phyloP scores from a whole-genome alignment of 1,140 invertebrate genomes.

The Lordiphosa stackelbergi region DNA sequence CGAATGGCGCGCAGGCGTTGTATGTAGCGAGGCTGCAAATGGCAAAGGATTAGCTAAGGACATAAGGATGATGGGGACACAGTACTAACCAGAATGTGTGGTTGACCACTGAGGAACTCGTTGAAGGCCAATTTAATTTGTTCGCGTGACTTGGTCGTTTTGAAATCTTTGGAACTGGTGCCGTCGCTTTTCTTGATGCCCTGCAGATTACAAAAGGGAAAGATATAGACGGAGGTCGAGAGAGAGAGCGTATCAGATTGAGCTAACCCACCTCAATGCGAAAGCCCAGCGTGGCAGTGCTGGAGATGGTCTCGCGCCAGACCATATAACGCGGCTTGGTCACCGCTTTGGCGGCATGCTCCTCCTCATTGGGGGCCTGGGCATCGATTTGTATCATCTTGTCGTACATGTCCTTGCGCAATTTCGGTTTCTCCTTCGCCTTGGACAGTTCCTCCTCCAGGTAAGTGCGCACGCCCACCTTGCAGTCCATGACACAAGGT shows the following conservation, averaged over 20 bases:
- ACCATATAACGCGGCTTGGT: conserved; percentile 98
- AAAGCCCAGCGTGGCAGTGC: conserved; percentile 95
- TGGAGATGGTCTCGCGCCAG: conserved; percentile 98
- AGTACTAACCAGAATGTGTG: conserved; percentile 85
- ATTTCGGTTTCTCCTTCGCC: conserved; percentile 95
- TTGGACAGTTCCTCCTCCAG: conserved; percentile 95
- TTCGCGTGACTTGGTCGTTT: conserved; percentile 92
- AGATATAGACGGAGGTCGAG: background rate
- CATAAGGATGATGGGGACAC: no score
- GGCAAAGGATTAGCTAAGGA: conserved; percentile 11
- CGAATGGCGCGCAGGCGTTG: conserved; percentile 90
- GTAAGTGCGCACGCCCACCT: conserved; percentile 96
- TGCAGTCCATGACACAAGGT: conserved; percentile 98
- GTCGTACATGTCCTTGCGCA: conserved; percentile 98
- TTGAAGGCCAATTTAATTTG: conserved; percentile 89
- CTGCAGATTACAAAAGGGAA: conserved; percentile 23
- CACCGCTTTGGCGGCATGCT: conserved; percentile 91
- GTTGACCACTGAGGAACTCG: conserved; percentile 89
- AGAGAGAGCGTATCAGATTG: no score
- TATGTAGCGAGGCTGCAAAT: conserved; percentile 88
- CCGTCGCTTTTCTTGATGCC: conserved; percentile 93
- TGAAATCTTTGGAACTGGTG: conserved; percentile 95
- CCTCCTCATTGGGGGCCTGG: conserved; percentile 92
- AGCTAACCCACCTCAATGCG: conserved; percentile 88
- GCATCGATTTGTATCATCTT: conserved; percentile 98